Evolutionary conservation across 2,113 vertebrate species (phyloP), one percentile per base, ranked within the genome.

Genomic region (Ceyx margarethae): DNA sequence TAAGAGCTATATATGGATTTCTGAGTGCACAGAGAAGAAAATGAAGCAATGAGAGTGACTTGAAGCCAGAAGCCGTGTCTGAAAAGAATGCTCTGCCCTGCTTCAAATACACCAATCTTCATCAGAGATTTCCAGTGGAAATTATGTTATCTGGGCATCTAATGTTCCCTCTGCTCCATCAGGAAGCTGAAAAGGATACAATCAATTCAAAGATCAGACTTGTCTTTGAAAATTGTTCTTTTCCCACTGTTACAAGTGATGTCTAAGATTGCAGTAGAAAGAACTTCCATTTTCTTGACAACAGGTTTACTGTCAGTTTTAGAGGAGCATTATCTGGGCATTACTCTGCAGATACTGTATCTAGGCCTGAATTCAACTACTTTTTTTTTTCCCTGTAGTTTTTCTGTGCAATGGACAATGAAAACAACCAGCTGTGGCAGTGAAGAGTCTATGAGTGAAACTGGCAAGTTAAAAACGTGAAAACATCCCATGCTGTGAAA

Each of bases 151-250:
- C 51, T 43, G 26, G 15, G 37, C 7, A 42, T 28, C 62, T 86
- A 68, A 35, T 54, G 46, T 51, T 9, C 22, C 28, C 33, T 60
- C 9, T 62, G 10, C 65, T 83, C 61, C 51, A 73, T 66, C 1
- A 2, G 33, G 57, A 46, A 85, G 43, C 48, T 80, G 51, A 43
- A 56, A 89, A 68, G 57, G 51, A 25, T 29, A 13, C 43, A 43
- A 64, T 69, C 22, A 62, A 40, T 73, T 82, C 56, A 85, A 93
- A 93, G 50, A 66, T 42, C 40, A 53, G 50, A 5, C 57, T 90
- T 79, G 56, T 66, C 81, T 87, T 84, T 73, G 86, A 85, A 93
- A 90, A 92, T 43, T 58, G 17, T 50, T 87, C 50, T 66, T 42
- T 54, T 82, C 45, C n/a, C 0, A 2, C 42, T 56, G 15, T 89